Percentiles rank a stretch among this genome's conserved stretches.
Conservation (phyloP, 2,888 invertebrate species). For the Catocala nupta region DNA sequence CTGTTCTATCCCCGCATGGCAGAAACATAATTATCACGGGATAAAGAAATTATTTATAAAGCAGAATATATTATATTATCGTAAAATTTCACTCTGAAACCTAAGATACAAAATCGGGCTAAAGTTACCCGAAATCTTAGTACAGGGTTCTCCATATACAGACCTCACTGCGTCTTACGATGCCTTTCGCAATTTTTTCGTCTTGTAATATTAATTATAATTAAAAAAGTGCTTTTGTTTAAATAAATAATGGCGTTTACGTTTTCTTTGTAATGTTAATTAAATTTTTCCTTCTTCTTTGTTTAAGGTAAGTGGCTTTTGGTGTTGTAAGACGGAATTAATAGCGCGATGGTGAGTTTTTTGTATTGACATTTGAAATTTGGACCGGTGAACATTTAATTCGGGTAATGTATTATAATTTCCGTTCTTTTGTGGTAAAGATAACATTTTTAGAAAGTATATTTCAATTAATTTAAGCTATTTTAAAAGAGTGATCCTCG, state of each 20-base stretch:
- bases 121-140: slow-evolving; percentile 22
- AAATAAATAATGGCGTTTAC: slow-evolving; percentile 79
- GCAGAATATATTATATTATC: too few species aligned
- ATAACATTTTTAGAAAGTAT: too few species aligned
- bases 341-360: slow-evolving; percentile 23
- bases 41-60: too few species aligned
- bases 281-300: slow-evolving; percentile 77
- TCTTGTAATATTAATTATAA: slow-evolving; percentile 85
- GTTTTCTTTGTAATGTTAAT: slow-evolving; percentile 81
- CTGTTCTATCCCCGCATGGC: too few species aligned
- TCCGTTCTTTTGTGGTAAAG: slow-evolving; percentile 2
- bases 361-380: slow-evolving; percentile 32
- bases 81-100: too few species aligned
- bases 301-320: slow-evolving; percentile 83
- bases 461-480: too few species aligned
- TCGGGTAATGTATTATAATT: slow-evolving; percentile 14
- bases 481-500: too few species aligned
- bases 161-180: slow-evolving; percentile 42
- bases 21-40: too few species aligned
- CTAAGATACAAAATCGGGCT: too few species aligned
- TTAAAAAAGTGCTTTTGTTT: slow-evolving; percentile 79
- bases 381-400: slow-evolving; percentile 13
- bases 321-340: slow-evolving; percentile 64
- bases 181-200: slow-evolving; percentile 58
- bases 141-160: slow-evolving; percentile 42